These are phyloP conservation scores for Athene cunicularia DNA, from an alignment of 2,113 vertebrate species.

Conservation along the genomic window DNA sequence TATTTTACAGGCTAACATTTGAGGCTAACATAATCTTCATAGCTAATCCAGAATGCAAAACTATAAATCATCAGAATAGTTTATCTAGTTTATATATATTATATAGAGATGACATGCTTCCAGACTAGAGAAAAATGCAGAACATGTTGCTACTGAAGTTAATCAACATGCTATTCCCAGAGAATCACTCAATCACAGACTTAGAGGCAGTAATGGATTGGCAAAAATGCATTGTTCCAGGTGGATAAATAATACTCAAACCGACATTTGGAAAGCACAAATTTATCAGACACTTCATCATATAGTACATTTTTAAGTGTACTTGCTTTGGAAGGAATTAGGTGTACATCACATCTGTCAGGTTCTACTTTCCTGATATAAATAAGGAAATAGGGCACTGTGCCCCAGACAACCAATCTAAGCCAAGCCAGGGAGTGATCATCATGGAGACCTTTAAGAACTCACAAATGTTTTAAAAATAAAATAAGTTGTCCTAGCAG, in stretches of 20 bases:
- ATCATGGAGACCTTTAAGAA: not conserved
- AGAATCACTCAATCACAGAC: not conserved
- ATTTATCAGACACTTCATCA: not conserved
- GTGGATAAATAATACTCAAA: not conserved
- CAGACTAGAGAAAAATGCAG: not conserved
- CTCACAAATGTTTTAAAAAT: not conserved
- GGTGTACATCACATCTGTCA: not conserved
- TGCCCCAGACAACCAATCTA: not conserved
- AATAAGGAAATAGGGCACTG: not conserved
- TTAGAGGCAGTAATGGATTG: not conserved
- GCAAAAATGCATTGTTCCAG: not conserved
- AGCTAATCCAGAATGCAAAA: not conserved
- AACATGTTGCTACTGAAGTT: not conserved
- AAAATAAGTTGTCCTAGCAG: not conserved
- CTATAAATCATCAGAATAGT: not conserved
- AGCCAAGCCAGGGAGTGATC: not conserved
- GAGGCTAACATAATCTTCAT: not conserved
- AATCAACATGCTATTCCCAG: not conserved
- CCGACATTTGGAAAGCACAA: not conserved
- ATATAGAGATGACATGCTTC: not conserved
- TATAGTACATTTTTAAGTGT: not conserved
- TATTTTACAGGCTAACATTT: not conserved
- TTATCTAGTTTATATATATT: not conserved
- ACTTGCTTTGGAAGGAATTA: not conserved
- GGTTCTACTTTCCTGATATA: not conserved